Percentiles rank a stretch among this genome's conserved stretches.
Evolutionary conservation across 2,113 vertebrate genomes (phyloP).

Genomic region (Pygoscelis adeliae): DNA sequence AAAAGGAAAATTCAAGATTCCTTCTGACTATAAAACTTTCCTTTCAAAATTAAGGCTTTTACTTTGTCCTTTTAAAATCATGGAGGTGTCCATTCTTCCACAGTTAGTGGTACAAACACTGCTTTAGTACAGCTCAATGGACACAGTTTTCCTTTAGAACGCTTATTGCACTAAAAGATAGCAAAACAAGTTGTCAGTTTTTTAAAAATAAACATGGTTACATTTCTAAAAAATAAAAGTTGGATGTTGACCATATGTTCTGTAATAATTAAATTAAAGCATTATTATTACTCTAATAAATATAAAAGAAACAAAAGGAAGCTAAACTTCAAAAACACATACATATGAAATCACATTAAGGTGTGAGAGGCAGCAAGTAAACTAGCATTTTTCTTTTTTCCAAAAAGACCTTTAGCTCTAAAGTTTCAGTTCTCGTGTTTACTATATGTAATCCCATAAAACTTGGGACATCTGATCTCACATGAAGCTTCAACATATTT

Average conservation of each 20-base stretch:
- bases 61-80: slow-evolving; percentile 72
- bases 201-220: slow-evolving; percentile 75
- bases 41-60: slow-evolving; percentile 81
- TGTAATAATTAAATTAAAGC: slow-evolving; percentile 77
- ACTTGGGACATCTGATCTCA: not conserved
- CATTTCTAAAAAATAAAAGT: slow-evolving; percentile 77
- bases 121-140: slow-evolving; percentile 67
- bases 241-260: slow-evolving; percentile 72
- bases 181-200: slow-evolving; percentile 79
- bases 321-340: slow-evolving; percentile 75
- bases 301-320: slow-evolving; percentile 78
- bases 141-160: slow-evolving; percentile 77
- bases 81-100: slow-evolving; percentile 69
- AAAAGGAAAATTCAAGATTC: slow-evolving; percentile 60
- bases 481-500: slow-evolving; percentile 40
- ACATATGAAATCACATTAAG: slow-evolving; percentile 80
- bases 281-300: slow-evolving; percentile 83
- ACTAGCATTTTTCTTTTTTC: slow-evolving; percentile 60
- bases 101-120: slow-evolving; percentile 53
- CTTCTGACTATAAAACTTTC: slow-evolving; percentile 75
- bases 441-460: slow-evolving; percentile 15
- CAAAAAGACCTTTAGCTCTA: slow-evolving; percentile 73
- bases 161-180: slow-evolving; percentile 95
- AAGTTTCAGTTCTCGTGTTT: slow-evolving; percentile 61
- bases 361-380: slow-evolving; percentile 81